Percentiles rank a stretch among this genome's conserved stretches.
phyloP scores from a whole-genome alignment of 2,113 vertebrate genomes.

The Microcebus murinus region DNA sequence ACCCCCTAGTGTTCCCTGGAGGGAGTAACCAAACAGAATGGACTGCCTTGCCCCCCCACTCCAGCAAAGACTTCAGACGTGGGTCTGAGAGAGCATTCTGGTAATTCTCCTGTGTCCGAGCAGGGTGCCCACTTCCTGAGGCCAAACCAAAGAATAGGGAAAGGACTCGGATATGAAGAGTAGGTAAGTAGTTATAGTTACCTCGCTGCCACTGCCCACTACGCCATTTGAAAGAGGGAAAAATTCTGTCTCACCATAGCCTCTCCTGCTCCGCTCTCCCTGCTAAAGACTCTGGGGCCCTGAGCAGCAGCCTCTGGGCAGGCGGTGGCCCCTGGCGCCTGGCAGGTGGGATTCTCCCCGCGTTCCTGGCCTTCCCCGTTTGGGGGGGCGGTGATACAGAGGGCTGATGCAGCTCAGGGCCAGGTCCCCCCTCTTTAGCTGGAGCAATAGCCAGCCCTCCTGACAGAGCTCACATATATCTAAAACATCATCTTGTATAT shows the following conservation, averaged over 20 bases:
- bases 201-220: background rate
- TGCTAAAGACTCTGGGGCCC: background rate
- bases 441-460: background rate
- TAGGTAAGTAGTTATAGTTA: background rate
- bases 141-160: background rate
- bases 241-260: background rate
- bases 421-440: background rate
- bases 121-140: background rate
- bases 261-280: background rate
- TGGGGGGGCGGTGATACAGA: background rate
- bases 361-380: background rate
- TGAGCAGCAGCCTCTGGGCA: background rate
- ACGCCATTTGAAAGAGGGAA: background rate
- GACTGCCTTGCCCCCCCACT: background rate
- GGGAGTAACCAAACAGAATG: background rate
- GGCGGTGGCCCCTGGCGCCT: background rate
- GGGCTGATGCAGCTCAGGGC: background rate
- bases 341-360: background rate
- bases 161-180: background rate
- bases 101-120: background rate
- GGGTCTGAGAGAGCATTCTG: background rate
- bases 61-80: background rate
- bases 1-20: background rate
- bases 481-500: constrained; percentile 53
- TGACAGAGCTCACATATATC: constrained; percentile 7